Percentiles rank a stretch among this genome's conserved stretches.
Conservation (phyloP, 30 jellyfish, hydroid and myxozoan species). For the Rhopilema esculentum region DNA sequence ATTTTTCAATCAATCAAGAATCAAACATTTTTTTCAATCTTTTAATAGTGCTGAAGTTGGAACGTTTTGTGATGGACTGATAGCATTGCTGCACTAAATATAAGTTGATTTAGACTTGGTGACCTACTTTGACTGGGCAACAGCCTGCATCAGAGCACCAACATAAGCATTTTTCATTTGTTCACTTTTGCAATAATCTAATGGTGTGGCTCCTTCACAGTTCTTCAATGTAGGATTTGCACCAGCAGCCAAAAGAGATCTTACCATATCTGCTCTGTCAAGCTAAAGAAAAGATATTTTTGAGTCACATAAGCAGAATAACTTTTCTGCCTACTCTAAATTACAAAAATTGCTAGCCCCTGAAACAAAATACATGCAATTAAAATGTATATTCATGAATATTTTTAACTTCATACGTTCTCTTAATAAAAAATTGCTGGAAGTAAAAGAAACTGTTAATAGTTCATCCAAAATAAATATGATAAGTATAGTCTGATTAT, state of each 20-base stretch:
- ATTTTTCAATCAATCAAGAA: too few relatives aligned
- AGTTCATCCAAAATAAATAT: too few relatives aligned
- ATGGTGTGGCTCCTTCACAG: slow-evolving; percentile 75
- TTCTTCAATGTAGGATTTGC: slow-evolving; percentile 87
- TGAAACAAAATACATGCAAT: neutral
- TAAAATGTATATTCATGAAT: neutral
- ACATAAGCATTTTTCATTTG: slow-evolving; percentile 86
- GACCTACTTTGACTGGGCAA: slow-evolving; percentile 90
- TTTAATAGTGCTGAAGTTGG: too few relatives aligned
- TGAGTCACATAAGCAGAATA: neutral
- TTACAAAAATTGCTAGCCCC: neutral
- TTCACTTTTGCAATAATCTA: slow-evolving; percentile 73
- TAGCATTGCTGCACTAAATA: too few relatives aligned
- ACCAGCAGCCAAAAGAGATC: slow-evolving; percentile 95
- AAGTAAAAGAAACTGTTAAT: too few relatives aligned
- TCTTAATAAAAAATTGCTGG: neutral
- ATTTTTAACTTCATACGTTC: neutral
- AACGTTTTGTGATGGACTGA: too few relatives aligned
- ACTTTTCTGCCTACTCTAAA: too few relatives aligned
- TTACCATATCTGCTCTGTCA: slow-evolving; percentile 80
- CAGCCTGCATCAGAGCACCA: slow-evolving; percentile 98
- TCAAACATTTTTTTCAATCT: too few relatives aligned
- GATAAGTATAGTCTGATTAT: too few relatives aligned
- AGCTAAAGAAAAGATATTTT: slow-evolving; percentile 39
- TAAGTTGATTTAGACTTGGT: too few relatives aligned